Conservation (phyloP, 2,888 invertebrate genomes). For the Drosophila tanythrix region DNA sequence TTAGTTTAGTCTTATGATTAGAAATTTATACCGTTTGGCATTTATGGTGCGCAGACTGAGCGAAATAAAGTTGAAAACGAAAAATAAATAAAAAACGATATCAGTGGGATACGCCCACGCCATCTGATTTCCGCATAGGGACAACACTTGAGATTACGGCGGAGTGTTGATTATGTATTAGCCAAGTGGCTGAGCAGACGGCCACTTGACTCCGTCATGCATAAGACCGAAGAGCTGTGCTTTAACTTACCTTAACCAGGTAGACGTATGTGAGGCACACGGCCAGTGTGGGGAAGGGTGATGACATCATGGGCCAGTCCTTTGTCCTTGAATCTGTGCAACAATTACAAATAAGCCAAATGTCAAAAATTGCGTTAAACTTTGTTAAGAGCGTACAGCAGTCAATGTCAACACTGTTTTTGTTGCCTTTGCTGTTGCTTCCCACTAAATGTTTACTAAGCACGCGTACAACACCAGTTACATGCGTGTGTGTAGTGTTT, state of each 20-base stretch:
- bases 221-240: slow-evolving; percentile 22
- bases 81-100: slow-evolving; percentile 13
- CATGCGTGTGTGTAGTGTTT: not conserved
- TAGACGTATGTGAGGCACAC: slow-evolving; percentile 95
- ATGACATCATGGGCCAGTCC: slow-evolving; percentile 96
- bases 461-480: slow-evolving; percentile 17
- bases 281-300: slow-evolving; percentile 95
- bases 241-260: slow-evolving; percentile 91
- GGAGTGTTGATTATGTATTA: slow-evolving; percentile 12
- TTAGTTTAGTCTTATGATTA: slow-evolving; percentile 38
- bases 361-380: slow-evolving; percentile 15
- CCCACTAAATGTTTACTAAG: not conserved
- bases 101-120: slow-evolving; percentile 33
- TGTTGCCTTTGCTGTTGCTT: slow-evolving; percentile 9
- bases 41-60: not conserved
- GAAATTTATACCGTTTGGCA: slow-evolving; percentile 9
- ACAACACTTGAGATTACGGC: slow-evolving; percentile 56
- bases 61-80: not conserved
- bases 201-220: not conserved
- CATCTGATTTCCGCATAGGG: slow-evolving; percentile 41
- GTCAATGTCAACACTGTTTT: slow-evolving; percentile 12
- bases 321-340: slow-evolving; percentile 93
- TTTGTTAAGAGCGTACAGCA: not conserved
- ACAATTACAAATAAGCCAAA: slow-evolving; percentile 42
- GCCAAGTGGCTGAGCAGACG: slow-evolving; percentile 6